These are phyloP conservation scores for Drosophila orena DNA, from an alignment of 1,140 invertebrate species.

Conservation along the genomic window DNA sequence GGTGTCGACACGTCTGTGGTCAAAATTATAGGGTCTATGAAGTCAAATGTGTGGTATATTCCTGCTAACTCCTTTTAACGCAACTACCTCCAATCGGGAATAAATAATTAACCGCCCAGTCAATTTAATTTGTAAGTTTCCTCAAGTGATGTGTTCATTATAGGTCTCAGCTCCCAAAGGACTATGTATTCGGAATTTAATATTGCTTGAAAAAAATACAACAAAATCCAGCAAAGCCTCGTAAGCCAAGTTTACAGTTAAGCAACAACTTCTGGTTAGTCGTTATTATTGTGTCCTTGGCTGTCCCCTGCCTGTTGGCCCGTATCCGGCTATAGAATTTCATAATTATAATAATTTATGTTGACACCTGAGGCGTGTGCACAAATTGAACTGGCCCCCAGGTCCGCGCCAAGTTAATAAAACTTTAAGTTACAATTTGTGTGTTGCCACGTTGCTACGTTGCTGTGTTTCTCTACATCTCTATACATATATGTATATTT, in stretches of 20 bases:
- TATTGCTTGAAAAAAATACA: too few relatives aligned
- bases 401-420: conserved; percentile 52
- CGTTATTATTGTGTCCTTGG: conserved; percentile 15
- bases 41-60: too few relatives aligned
- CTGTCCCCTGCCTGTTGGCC: conserved; percentile 9
- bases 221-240: neutral
- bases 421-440: conserved; percentile 65
- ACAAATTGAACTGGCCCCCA: conserved; percentile 55
- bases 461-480: neutral
- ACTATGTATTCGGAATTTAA: neutral
- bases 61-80: too few relatives aligned
- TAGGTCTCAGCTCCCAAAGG: too few relatives aligned
- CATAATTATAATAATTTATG: conserved; percentile 81
- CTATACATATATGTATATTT: neutral
- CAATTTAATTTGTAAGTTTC: too few relatives aligned
- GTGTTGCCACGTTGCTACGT: neutral
- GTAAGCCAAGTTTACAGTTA: neutral
- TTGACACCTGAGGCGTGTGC: conserved; percentile 76
- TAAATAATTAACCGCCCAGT: too few relatives aligned
- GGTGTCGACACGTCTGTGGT: neutral
- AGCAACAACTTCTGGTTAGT: conserved; percentile 4
- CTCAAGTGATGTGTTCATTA: too few relatives aligned
- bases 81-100: too few relatives aligned
- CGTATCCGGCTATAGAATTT: conserved; percentile 57
- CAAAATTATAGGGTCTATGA: neutral